Evolutionary conservation across 2,888 invertebrate genomes (phyloP), one percentile per base, ranked within the genome.

Genomic region (Lithophane leautieri): DNA sequence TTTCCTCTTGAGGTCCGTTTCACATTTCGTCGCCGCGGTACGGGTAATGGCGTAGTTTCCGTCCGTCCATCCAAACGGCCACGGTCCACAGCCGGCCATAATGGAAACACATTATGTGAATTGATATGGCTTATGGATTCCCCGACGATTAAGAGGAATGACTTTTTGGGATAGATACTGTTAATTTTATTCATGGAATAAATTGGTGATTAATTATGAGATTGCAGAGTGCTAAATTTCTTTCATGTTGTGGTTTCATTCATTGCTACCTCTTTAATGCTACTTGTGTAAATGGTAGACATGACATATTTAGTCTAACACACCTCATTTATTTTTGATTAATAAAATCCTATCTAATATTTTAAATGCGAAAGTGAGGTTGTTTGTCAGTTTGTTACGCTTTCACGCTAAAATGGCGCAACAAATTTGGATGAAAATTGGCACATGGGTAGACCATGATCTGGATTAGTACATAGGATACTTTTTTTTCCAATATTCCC

Each of bases 21-120:
- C 78, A 73, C 65, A 71, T 77, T 81, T 86, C 67, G 66, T 68
- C 54, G 67, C 40, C 42, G 61, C 66, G 73, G 61, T 58, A 44
- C 65, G 56, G 70, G 56, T 86, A 88, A 88, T 86, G 76, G 78
- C 47, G 71, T 78, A 76, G 79, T 73, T 86, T 86, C 86, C 81
- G 73, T 69, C 42, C 74, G 74, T 70, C 83, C 63, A 50, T 70
- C 72, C 66, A 47, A 58, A 80, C 60, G 61, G 67, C 25, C 78
- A 65, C 70, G 42, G 34, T 65, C 19, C 73, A 34, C 75, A 42
- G 70, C 40, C 65, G n/a, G 42, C 58, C 63, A 68, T 85, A 78
- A 77, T 66, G 79, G 72, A 70, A 82, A 76, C 67, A 73, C 78
- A 83, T 87, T 86, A 83, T 70, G 70, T 79, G 75, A 74, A 86